Conservation (phyloP, 1,140 invertebrate species). For the Aphaenogaster floridana region DNA sequence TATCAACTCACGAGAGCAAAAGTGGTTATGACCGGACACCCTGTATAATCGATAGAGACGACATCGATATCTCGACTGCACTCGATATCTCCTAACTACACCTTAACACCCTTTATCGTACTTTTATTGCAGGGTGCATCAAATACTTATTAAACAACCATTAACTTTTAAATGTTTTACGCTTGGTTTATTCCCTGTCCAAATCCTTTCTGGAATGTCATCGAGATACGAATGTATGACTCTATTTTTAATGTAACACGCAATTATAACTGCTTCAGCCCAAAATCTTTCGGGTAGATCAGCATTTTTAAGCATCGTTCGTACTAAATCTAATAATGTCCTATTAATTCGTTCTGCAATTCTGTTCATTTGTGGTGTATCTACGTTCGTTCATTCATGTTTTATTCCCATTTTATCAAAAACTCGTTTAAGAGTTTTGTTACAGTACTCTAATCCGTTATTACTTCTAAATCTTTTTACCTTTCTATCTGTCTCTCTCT, state of each 20-base stretch:
- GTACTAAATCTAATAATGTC: slow-evolving; percentile 23
- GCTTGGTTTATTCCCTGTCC: slow-evolving; percentile 50
- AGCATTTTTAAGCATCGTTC: slow-evolving; percentile 24
- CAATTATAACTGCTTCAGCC: slow-evolving; percentile 37
- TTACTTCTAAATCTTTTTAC: slow-evolving; percentile 58
- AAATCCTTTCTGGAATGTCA: slow-evolving; percentile 1
- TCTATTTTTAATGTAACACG: slow-evolving; percentile 47
- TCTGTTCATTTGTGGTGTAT: not conserved
- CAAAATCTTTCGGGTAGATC: slow-evolving; percentile 42
- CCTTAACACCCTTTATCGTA: too few relatives aligned
- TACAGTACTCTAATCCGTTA: slow-evolving; percentile 54
- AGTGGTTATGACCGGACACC: too few relatives aligned
- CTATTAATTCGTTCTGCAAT: slow-evolving; percentile 21
- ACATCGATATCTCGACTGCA: too few relatives aligned
- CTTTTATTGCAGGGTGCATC: too few relatives aligned
- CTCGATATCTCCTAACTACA: too few relatives aligned
- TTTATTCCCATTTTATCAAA: slow-evolving; percentile 41
- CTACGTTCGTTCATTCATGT: slow-evolving; percentile 40
- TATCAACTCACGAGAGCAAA: too few relatives aligned
- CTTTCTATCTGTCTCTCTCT: slow-evolving; percentile 47
- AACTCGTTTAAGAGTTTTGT: slow-evolving; percentile 19
- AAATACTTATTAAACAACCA: not conserved
- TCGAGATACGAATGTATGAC: slow-evolving; percentile 7
- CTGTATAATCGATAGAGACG: too few relatives aligned
- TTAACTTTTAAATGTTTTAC: slow-evolving; percentile 45